Base-by-base conservation (phyloP, 1,140 invertebrate species). In the Oryzaephilus surinamensis region DNA sequence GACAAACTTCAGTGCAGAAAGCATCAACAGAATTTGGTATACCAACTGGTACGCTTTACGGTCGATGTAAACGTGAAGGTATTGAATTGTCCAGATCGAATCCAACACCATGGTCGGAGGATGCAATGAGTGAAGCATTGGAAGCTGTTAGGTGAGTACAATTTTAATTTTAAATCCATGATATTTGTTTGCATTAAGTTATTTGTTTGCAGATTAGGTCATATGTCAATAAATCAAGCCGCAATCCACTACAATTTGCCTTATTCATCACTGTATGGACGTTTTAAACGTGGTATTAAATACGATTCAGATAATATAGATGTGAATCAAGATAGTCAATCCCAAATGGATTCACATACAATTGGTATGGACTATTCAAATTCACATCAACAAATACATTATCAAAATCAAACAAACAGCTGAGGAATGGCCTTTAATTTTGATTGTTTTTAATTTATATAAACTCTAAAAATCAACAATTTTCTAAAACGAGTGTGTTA, bases 141-240 rank as follows among this genome's bases (percentile, higher is more conserved):
- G 85, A 89, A 60, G 83, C 86, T 46, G 84, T 91, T 34, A 79
- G 81, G 81, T 85, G 63, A 58, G 52, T 35, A n/a, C n/a, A 33
- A 20, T 24, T 2, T 21, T 24, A 11, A 4, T 6, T n/a, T n/a
- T 13, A 30, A 12, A 12, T 30, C 14, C 4, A 30, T 5, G 16
- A 2, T 7, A 13, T 12, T 4, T 13, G 10, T 30, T 30, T 3
- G 5, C 8, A 30, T 24, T 24, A 6, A 21, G 6, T 1, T 17
- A 10, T 5, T 11, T 19, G 12, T 24, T 46, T 67, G n/a, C 59
- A 84, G 85, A 52, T 70, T 86, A 43, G 85, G 86, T 13, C 84
- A 88, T 52, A 89, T 92, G 85, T 88, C 84, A 43, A 90, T 92
- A 52, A 92, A 90, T 64, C 86, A 90, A 66, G 87, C 87, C 31